Conservation (phyloP, 2,113 vertebrate genomes). For the Galemys pyrenaicus region DNA sequence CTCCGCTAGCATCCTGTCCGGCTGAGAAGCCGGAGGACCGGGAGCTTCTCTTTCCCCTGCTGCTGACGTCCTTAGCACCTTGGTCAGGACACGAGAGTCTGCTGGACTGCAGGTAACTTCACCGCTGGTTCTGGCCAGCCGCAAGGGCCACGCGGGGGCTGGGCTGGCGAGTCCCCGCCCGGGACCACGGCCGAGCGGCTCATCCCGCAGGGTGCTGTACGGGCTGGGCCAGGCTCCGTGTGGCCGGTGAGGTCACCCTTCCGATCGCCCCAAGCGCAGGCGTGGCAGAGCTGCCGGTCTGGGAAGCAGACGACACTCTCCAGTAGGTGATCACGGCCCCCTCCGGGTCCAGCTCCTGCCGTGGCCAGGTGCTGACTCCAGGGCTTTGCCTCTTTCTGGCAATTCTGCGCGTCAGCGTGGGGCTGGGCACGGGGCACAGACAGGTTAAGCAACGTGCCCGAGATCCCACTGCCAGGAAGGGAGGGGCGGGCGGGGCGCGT, state of each 20-base stretch:
- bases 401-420: background rate
- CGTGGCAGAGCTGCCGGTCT: background rate
- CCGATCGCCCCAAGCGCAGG: background rate
- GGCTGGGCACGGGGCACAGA: background rate
- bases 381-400: background rate
- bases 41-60: background rate
- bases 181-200: too few species aligned
- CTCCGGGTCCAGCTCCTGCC: too few species aligned
- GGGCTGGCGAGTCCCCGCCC: too few species aligned
- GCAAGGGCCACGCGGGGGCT: too few species aligned
- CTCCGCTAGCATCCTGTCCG: background rate
- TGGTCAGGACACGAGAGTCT: background rate
- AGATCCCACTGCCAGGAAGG: background rate
- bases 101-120: background rate
- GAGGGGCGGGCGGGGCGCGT: background rate
- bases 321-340: background rate
- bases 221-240: too few species aligned
- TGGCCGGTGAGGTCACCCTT: too few species aligned
- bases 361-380: background rate
- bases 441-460: background rate
- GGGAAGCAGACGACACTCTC: background rate
- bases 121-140: background rate
- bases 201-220: too few species aligned
- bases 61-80: background rate
- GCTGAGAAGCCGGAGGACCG: background rate